Evolutionary conservation across 2,888 invertebrate genomes (phyloP), one percentile per base, ranked within the genome.

Genomic region (Iselma pallidipennis): DNA sequence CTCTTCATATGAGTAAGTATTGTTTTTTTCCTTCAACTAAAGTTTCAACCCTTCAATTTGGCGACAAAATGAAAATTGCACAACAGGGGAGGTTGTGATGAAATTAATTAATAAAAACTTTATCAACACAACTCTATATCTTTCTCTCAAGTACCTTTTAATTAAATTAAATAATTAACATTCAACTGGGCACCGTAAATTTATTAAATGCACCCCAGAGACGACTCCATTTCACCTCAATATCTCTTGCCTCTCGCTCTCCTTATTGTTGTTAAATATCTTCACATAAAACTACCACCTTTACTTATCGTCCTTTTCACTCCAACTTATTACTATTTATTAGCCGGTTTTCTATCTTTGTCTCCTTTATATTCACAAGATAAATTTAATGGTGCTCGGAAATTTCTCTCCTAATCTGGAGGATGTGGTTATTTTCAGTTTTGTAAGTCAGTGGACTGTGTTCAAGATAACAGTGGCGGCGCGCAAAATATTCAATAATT

Each of bases 101-200:
- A 23, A n/a, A 14, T 53, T 31, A 53, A 53, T 16, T 31, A 21
- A 33, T 9, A 19, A 33, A n/a, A 31, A 31, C 7, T 23, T 33
- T 12, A 29, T 23, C n/a, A 33, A n/a, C 28, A 14, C 14, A 16
- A 23, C 14, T 9, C 12, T 19, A 52, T 31, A n/a, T n/a, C n/a
- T n/a, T 14, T 53, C 53, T 51, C 56, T 16, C 45, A 56, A 73
- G 69, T 73, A 74, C 75, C 74, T 71, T 74, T 74, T 75, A 75
- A 77, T 77, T 75, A 77, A 77, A 77, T 77, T 76, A 77, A 77
- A 77, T 77, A 77, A 78, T 78, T 78, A 76, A 76, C 76, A 73
- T 75, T 71, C 72, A 71, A 62, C 63, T 65, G 72, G 71, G 72
- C 65, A 71, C 62, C 54, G 66, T 73, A 71, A 75, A 75, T 74